phyloP scores from a whole-genome alignment of 2,797 vertebrate genomes.

The Leptoclinus maculatus region DNA sequence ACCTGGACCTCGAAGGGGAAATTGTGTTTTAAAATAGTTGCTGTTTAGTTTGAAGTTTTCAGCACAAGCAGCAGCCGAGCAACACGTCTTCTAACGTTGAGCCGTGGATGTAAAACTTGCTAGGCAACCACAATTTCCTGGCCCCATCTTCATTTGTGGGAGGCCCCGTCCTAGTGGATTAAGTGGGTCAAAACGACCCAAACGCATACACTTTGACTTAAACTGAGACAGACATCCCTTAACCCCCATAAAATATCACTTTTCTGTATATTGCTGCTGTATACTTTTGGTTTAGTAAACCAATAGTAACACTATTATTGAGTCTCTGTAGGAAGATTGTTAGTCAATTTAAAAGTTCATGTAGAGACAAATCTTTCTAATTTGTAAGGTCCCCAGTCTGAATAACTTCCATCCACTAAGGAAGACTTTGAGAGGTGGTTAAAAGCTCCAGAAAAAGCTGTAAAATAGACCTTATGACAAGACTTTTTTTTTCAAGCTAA shows the following conservation, averaged over 20 bases:
- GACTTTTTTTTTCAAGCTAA: neutral
- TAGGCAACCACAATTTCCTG: conserved; percentile 75
- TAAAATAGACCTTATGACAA: no score
- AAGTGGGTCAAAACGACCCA: conserved; percentile 43
- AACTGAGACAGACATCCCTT: neutral
- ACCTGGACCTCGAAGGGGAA: conserved; percentile 10
- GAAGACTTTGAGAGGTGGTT: neutral
- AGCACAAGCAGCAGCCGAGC: conserved; percentile 4
- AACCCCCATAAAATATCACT: neutral
- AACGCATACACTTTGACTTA: neutral
- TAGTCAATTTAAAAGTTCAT: neutral
- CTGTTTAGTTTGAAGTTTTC: neutral
- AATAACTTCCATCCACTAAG: neutral
- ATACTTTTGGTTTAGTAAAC: neutral
- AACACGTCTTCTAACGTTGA: conserved; percentile 68
- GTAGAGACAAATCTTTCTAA: neutral
- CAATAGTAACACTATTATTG: neutral
- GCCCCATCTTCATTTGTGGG: conserved; percentile 47
- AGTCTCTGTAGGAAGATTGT: neutral
- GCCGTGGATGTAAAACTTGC: conserved; percentile 67
- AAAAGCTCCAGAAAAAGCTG: neutral
- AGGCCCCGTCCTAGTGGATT: conserved; percentile 49
- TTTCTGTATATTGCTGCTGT: neutral
- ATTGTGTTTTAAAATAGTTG: neutral
- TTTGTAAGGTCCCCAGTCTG: neutral